A percentile compares a stretch with the other conserved stretches of the same genome.
Conservation (phyloP, 2,888 invertebrate genomes). For the Onthophagus sagittarius region DNA sequence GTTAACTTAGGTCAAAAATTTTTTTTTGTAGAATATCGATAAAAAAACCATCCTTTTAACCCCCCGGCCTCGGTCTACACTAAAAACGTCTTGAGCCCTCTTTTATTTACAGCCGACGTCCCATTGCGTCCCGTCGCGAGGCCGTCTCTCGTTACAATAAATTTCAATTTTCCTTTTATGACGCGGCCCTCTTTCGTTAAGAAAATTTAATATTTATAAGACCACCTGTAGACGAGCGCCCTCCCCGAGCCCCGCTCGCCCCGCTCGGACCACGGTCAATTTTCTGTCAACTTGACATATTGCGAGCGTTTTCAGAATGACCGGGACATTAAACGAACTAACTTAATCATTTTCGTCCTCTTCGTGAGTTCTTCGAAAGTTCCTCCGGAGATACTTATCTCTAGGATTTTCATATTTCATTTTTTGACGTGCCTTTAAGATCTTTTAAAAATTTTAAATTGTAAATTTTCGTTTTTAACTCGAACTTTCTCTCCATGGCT, state of each 20-base stretch:
- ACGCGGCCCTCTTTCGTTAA: neutral
- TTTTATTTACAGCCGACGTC: neutral
- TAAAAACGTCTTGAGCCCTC: neutral
- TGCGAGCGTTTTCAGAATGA: neutral
- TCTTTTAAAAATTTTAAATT: too few relatives aligned
- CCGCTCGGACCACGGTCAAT: neutral
- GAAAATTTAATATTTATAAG: slow-evolving; percentile 11
- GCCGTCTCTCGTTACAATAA: neutral
- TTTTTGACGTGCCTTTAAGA: too few relatives aligned
- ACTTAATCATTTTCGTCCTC: neutral
- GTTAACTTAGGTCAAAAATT: neutral
- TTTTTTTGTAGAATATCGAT: neutral
- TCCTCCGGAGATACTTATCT: too few relatives aligned
- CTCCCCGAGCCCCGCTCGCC: neutral
- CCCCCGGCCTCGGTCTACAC: neutral
- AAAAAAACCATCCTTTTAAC: neutral
- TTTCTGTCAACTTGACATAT: neutral
- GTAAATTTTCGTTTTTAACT: too few relatives aligned
- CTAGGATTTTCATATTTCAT: too few relatives aligned
- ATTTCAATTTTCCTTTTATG: neutral
- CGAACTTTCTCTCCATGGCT: too few relatives aligned
- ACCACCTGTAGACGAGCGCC: slow-evolving; percentile 1
- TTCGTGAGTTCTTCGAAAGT: neutral
- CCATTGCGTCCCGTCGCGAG: neutral
- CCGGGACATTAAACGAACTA: neutral